Base-by-base conservation (phyloP, 2,113 vertebrate species). In the Synchiropus splendidus region DNA sequence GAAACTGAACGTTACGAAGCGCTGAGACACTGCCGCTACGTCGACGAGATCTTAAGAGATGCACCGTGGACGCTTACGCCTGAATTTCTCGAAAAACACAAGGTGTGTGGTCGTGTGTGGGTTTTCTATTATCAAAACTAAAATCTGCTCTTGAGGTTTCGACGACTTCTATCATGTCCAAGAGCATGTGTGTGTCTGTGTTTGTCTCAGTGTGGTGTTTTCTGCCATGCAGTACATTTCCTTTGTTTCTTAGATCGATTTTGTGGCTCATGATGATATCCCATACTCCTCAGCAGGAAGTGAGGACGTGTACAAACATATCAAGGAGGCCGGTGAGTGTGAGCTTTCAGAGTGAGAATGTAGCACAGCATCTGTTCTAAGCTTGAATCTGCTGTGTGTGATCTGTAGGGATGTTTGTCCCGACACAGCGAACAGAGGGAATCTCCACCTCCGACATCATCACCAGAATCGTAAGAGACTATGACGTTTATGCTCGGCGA, bases 221-320 rank as follows among this genome's bases (percentile, higher is more conserved):
- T 47, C 51, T 45, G 21, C 27, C 31, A 44, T 48, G 39, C 34
- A 42, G 16, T 44, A 18, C 9, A 13, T 65, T 46, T 51, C 48
- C 39, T 69, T 36, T 73, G 42, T 38, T 49, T 49, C 61, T 70
- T 81, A 98, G 95, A 99, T 99, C 72, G 94, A 99, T 79, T 99
- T 99, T 59, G 94, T 99, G 84, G 95, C 94, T 51, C 94, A 97
- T 0, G 95, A 98, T 64, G 94, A 98, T 55, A 96, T 98, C 72
- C 94, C 95, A 0, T 99, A 99, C 84, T 96, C 93, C 51, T 98
- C 95, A n/a, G 95, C 95, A 67, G 95, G 95, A 71, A 94, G 89
- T n/a, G 94, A 99, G 75, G 94, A 99, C 10, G 90, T 99, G 17
- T 99, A 98, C 72, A 95, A 94, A 84, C 92, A 98, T 70, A 97